Conservation (phyloP, 2,888 invertebrate genomes). For the Taphrorychus bicolor region DNA sequence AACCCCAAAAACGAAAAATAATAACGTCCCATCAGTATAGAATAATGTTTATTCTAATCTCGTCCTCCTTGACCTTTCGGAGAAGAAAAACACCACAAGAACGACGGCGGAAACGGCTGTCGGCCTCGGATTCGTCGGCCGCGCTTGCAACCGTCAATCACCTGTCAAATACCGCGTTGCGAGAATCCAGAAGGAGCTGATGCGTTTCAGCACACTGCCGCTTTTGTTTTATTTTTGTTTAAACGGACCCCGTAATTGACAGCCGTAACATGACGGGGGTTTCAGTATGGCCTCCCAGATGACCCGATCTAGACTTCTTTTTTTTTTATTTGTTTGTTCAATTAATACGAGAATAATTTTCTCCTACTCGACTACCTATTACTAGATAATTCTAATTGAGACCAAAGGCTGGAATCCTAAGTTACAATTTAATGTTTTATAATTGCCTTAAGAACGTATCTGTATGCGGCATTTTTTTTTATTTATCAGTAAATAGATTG, state of each 20-base stretch:
- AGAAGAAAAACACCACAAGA: not conserved
- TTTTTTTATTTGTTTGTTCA: not conserved
- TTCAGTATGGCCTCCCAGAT: not conserved
- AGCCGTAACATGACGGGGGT: too few species aligned
- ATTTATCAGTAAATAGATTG: too few species aligned
- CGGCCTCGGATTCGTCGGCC: constrained; percentile 14
- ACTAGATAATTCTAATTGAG: too few species aligned
- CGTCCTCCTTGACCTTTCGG: not conserved
- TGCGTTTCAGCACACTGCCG: constrained; percentile 19
- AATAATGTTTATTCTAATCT: not conserved
- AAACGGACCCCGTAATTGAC: not conserved
- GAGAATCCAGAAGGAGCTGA: constrained; percentile 4
- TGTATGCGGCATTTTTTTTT: too few species aligned
- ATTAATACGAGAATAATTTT: too few species aligned
- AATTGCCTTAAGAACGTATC: too few species aligned
- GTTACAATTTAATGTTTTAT: too few species aligned
- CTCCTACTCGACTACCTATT: too few species aligned
- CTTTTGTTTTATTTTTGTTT: constrained; percentile 10
- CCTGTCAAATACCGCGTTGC: constrained; percentile 26
- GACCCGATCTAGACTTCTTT: not conserved
- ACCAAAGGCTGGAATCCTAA: too few species aligned
- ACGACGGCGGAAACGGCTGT: constrained; percentile 23
- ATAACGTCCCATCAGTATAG: too few species aligned
- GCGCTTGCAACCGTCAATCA: constrained; percentile 35
- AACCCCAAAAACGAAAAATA: too few species aligned